phyloP scores from a whole-genome alignment of 2,888 invertebrate species.

The Drosophila rubida region DNA sequence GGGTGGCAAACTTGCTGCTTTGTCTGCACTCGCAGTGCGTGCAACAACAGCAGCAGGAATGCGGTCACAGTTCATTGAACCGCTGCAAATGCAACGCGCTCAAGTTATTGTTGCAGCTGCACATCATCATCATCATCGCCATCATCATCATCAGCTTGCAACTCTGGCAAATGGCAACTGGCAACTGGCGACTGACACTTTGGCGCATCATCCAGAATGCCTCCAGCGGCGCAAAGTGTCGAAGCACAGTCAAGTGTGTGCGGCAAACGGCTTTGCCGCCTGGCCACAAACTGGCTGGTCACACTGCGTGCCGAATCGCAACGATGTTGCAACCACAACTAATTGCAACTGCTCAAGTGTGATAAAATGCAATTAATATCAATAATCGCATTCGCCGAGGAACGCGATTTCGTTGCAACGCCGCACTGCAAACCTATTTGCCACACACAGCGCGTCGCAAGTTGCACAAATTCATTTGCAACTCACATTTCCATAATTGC shows the following conservation, averaged over 20 bases:
- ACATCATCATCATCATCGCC: no score
- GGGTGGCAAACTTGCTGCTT: slow-evolving; percentile 46
- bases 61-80: slow-evolving; percentile 77
- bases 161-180: neutral
- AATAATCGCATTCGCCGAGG: neutral
- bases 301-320: neutral
- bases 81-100: slow-evolving; percentile 55
- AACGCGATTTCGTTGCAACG: neutral
- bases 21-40: slow-evolving; percentile 64
- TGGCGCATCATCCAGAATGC: slow-evolving; percentile 20
- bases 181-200: slow-evolving; percentile 4
- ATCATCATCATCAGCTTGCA: no score
- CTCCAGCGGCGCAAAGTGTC: slow-evolving; percentile 51
- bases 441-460: neutral
- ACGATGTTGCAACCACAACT: neutral
- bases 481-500: neutral
- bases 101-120: slow-evolving; percentile 30
- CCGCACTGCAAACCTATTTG: neutral
- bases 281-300: neutral
- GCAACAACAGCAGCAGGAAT: slow-evolving; percentile 44
- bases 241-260: slow-evolving; percentile 20
- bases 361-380: neutral
- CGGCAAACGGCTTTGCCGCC: neutral
- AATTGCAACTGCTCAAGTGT: neutral
- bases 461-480: neutral